Conservation (phyloP, 2,113 vertebrate species). For the Peromyscus polionotus region DNA sequence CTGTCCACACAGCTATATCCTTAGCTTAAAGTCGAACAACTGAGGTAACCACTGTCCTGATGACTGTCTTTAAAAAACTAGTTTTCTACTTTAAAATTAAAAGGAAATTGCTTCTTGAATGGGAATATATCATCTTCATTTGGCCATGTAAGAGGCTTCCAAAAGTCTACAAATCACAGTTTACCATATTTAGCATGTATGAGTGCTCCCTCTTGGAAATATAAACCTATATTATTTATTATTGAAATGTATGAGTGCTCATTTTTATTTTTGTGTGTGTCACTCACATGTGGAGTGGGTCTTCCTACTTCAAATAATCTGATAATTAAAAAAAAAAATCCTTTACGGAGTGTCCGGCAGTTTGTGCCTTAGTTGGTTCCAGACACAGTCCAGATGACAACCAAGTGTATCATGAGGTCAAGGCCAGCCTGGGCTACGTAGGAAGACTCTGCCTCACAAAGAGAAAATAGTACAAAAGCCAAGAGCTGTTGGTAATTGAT, state of each 20-base stretch:
- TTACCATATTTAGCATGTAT: background rate
- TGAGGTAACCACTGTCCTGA: background rate
- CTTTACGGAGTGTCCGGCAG: background rate
- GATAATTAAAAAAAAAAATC: background rate
- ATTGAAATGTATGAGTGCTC: background rate
- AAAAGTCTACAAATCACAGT: background rate
- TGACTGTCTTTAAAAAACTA: background rate
- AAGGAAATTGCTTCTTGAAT: background rate
- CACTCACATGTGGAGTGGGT: background rate
- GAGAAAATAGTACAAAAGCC: background rate
- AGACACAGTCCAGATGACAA: background rate
- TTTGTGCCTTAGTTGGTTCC: background rate
- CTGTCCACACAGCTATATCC: constrained; percentile 61
- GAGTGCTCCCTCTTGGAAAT: background rate
- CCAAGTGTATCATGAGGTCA: background rate
- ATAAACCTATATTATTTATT: background rate
- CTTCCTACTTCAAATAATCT: background rate
- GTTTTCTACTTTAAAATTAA: background rate
- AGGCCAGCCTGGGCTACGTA: background rate
- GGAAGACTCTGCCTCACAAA: background rate
- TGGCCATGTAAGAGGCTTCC: background rate
- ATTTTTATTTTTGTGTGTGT: background rate
- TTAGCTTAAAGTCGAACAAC: constrained; percentile 54
- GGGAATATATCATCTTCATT: background rate
- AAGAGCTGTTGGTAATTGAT: background rate